phyloP scores from a whole-genome alignment of 37 sponge, comb jelly and placozoan genomes.

The Dysidea cf. avara region DNA sequence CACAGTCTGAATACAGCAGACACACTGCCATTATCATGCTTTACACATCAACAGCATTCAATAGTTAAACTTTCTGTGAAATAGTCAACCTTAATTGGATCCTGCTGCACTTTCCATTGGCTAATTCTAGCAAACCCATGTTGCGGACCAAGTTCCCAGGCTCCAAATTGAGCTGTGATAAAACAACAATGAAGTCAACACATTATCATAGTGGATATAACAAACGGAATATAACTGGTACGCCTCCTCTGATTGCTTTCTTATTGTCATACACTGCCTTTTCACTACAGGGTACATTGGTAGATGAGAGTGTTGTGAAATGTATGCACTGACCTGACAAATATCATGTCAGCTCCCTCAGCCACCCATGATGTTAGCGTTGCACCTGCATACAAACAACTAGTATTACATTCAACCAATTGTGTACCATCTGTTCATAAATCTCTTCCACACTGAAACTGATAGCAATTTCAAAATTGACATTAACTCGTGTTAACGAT shows the following conservation, averaged over 20 bases:
- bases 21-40: slow-evolving; percentile 60
- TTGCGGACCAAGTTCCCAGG: slow-evolving; percentile 92
- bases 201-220: neutral
- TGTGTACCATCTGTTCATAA: too few relatives aligned
- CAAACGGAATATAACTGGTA: slow-evolving; percentile 92
- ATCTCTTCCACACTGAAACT: too few relatives aligned
- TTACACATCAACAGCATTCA: neutral
- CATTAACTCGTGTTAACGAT: too few relatives aligned
- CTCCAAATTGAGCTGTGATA: slow-evolving; percentile 83
- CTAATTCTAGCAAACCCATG: slow-evolving; percentile 92
- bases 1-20: slow-evolving; percentile 63
- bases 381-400: slow-evolving; percentile 54
- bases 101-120: slow-evolving; percentile 36
- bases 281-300: slow-evolving; percentile 51
- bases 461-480: too few relatives aligned
- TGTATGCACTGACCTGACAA: slow-evolving; percentile 73
- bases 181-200: neutral
- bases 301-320: neutral
- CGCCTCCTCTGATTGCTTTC: slow-evolving; percentile 93
- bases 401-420: neutral
- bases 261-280: slow-evolving; percentile 87
- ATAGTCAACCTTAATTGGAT: slow-evolving; percentile 33
- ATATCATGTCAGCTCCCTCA: slow-evolving; percentile 81
- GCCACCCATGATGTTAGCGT: slow-evolving; percentile 91
- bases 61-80: neutral